Percentiles rank a stretch among this genome's conserved stretches.
Evolutionary conservation across 2,113 vertebrate species (phyloP).

Genomic region (Cyanistes caeruleus): DNA sequence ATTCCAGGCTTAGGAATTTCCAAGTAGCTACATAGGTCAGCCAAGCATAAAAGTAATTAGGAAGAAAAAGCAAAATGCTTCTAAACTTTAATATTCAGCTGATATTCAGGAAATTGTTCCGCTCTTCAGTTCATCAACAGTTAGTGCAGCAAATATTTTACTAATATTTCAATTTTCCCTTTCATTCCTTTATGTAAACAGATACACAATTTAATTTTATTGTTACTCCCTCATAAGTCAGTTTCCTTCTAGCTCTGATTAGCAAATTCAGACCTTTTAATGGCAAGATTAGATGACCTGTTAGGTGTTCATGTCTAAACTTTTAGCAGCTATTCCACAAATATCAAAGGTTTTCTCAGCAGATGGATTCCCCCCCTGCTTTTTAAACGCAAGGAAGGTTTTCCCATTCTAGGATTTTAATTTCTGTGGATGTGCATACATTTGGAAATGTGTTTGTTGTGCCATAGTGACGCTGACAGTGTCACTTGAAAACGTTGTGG

Average conservation of each 20-base stretch:
- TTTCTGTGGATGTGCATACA: not conserved
- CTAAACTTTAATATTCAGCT: constrained; percentile 33
- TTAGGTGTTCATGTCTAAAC: not conserved
- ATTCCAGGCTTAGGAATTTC: not conserved
- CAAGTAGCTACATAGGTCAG: constrained; percentile 1
- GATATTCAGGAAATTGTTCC: not conserved
- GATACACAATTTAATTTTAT: constrained; percentile 4
- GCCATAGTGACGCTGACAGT: not conserved
- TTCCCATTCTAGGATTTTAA: not conserved
- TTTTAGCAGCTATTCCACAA: not conserved
- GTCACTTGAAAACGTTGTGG: not conserved
- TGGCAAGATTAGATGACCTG: constrained; percentile 22
- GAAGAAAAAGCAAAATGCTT: constrained; percentile 4
- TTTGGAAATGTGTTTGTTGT: not conserved
- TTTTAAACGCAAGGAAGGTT: not conserved
- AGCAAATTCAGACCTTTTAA: constrained; percentile 34
- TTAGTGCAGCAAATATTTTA: constrained; percentile 35
- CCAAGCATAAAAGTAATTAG: constrained; percentile 34
- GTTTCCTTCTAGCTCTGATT: constrained; percentile 20
- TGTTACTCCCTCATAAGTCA: not conserved
- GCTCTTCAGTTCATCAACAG: constrained; percentile 47
- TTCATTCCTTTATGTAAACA: constrained; percentile 32
- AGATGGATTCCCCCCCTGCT: accelerated
- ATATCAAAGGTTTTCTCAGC: not conserved
- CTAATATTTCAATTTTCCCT: constrained; percentile 54